Base-by-base conservation (phyloP, 2,888 invertebrate genomes). In the Rhingia rostrata region DNA sequence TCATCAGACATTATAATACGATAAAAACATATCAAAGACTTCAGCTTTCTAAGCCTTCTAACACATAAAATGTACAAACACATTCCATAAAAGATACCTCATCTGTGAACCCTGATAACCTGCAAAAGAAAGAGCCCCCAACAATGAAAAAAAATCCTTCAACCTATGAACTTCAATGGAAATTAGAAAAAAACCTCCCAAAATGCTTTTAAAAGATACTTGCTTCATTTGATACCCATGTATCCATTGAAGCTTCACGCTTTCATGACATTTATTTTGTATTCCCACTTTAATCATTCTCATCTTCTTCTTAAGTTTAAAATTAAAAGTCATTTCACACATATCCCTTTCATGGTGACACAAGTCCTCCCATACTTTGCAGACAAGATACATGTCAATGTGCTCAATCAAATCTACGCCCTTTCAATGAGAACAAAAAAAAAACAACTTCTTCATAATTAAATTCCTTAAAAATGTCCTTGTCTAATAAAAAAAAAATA, bases 391-490 rank as follows among this genome's bases (percentile, higher is more conserved):
- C 37, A 53, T 53, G 43, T 41, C 53, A 53, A 53, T 14, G 41
- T 66, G 12, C 41, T 53, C 41, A 39, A 66, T 49, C 49, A 33
- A 33, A 49, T 37, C 7, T 12, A 41, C 5, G n/a, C 22, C 45
- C 12, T n/a, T 45, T 37, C 3, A 10, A 22, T 14, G 6, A 22
- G 22, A 22, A 14, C 14, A 22, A 22, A 6, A 37, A 1, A n/a
- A 7, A 6, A 30, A 41, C 2, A 33, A 7, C 4, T n/a, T 37
- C 4, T 10, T 51, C 43, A 22, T 43, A 61, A 72, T 72, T 63
- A 37, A 61, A 72, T 72, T 72, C 61, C 30, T 58, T 39, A 14
- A 32, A 70, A 7, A 12, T 12, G 49, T 49, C n/a, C 69, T 14
- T 45, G 33, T 10, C 30, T 63, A 45, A 63, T 30, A 22, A 14